Conservation (phyloP, 2,888 invertebrate species). For the Pollenia amentaria region DNA sequence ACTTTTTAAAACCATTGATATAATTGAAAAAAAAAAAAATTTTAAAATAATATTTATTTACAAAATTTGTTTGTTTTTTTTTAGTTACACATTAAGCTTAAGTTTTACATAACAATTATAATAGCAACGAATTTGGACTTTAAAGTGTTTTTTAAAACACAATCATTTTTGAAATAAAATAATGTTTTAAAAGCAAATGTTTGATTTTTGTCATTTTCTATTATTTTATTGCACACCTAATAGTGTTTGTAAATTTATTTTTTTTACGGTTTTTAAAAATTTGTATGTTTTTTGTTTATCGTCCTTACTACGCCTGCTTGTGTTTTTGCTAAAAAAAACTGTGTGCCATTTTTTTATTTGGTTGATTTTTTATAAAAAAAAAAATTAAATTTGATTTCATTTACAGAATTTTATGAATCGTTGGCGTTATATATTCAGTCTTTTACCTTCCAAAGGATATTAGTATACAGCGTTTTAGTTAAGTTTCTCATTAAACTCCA, state of each 20-base stretch:
- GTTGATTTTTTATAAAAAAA: conserved; percentile 31
- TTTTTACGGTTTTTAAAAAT: background rate
- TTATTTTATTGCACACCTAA: background rate
- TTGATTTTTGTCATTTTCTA: conserved; percentile 8
- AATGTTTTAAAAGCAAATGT: conserved; percentile 9
- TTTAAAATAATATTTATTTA: background rate
- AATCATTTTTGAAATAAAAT: conserved; percentile 43
- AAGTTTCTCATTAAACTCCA: conserved; percentile 40
- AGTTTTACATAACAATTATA: conserved; percentile 17
- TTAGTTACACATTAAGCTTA: conserved; percentile 33
- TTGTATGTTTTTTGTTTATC: background rate
- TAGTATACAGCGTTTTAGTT: conserved; percentile 68
- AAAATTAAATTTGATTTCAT: conserved; percentile 57
- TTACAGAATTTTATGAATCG: conserved; percentile 84
- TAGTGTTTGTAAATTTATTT: background rate
- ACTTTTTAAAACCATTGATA: conserved; percentile 20
- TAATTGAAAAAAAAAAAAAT: background rate
- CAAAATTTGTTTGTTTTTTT: background rate
- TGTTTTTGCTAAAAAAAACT: background rate
- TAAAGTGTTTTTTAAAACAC: background rate
- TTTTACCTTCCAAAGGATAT: conserved; percentile 76
- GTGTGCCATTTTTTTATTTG: conserved; percentile 17
- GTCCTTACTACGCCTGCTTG: conserved; percentile 1
- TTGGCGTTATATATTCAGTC: conserved; percentile 83
- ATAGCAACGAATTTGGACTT: background rate